A percentile compares a stretch with the other conserved stretches of the same genome.
Conservation (phyloP, 2,113 vertebrate genomes). For the Charadrius vociferus region DNA sequence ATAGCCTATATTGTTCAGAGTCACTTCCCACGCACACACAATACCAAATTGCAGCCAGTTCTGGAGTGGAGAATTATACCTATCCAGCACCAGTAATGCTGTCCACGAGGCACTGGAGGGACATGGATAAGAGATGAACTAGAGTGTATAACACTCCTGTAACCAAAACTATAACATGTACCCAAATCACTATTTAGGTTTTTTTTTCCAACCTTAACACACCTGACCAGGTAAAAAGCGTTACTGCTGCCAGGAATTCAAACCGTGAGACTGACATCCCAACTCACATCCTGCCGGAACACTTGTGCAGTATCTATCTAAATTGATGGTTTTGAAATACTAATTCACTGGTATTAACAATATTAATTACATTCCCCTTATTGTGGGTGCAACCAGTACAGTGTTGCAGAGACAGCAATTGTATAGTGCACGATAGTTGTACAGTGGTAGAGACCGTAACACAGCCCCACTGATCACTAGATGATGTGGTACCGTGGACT, state of each 20-base stretch:
- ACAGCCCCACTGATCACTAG: not conserved
- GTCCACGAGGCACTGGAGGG: not conserved
- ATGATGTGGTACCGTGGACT: rapidly evolving
- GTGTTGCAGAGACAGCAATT: not conserved
- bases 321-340: not conserved
- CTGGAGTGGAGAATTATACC: not conserved
- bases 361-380: not conserved
- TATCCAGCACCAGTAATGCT: not conserved
- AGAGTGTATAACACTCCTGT: not conserved
- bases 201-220: not conserved
- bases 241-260: not conserved
- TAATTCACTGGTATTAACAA: not conserved
- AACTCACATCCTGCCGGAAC: not conserved
- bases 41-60: not conserved
- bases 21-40: not conserved
- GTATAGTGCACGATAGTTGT: not conserved
- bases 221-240: not conserved
- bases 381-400: not conserved
- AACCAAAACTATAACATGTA: not conserved
- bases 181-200: not conserved
- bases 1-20: not conserved
- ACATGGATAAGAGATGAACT: not conserved
- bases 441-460: not conserved
- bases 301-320: not conserved
- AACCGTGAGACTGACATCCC: not conserved